Percentiles rank a stretch among this genome's conserved stretches.
Conservation (phyloP, 1,140 invertebrate genomes). For the Eumeta japonica region DNA sequence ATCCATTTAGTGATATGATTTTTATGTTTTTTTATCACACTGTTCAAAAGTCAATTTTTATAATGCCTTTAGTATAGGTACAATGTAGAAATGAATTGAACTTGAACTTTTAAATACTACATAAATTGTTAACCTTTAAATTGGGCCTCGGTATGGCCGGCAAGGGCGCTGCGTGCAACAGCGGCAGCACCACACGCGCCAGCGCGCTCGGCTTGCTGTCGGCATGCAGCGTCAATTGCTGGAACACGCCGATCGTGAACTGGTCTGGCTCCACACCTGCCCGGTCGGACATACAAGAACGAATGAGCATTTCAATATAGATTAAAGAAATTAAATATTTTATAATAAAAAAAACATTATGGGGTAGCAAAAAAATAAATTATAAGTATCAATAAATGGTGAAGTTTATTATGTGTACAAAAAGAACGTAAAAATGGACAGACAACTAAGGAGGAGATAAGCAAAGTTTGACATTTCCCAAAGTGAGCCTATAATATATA, state of each 20-base stretch:
- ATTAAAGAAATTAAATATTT: conserved; percentile 2
- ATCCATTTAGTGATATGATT: neutral
- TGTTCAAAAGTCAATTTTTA: too few relatives aligned
- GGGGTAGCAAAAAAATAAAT: too few relatives aligned
- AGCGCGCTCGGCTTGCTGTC: conserved; percentile 86
- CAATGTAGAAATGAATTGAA: neutral
- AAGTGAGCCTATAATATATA: too few relatives aligned
- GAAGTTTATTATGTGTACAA: too few relatives aligned
- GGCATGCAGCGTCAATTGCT: conserved; percentile 72
- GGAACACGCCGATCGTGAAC: conserved; percentile 78
- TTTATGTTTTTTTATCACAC: too few relatives aligned
- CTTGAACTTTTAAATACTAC: neutral
- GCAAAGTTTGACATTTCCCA: too few relatives aligned
- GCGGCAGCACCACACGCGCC: conserved; percentile 74
- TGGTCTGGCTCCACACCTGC: conserved; percentile 65
- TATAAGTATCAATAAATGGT: too few relatives aligned
- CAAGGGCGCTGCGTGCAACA: conserved; percentile 67
- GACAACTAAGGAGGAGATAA: too few relatives aligned
- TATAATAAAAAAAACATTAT: neutral
- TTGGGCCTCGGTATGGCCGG: conserved; percentile 64
- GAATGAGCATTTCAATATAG: neutral
- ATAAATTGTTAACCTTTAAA: conserved; percentile 51
- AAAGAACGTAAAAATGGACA: too few relatives aligned
- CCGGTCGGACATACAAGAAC: conserved; percentile 25
- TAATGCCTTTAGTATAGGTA: neutral